Base-by-base conservation (phyloP, 2,113 vertebrate genomes). In the Callorhinus ursinus region DNA sequence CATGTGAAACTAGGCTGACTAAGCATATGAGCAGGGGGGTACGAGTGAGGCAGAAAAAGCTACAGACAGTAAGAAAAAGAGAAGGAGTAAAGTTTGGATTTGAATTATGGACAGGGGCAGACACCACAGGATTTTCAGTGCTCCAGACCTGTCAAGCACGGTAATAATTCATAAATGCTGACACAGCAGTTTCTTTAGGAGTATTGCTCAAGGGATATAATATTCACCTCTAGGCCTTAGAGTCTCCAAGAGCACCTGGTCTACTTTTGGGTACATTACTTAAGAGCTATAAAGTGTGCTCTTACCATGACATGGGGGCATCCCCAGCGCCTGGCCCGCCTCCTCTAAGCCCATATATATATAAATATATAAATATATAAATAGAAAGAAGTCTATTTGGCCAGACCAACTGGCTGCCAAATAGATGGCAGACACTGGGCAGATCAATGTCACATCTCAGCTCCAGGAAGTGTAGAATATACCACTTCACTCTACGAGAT, bases 311-410 rank as follows among this genome's bases (percentile, higher is more conserved):
- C 0, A 91, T 0, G 8, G 14, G 46, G 77, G 65, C 77, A 55
- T 57, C 46, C 39, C 82, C 39, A 14, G 13, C 7, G 6, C 55
- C 55, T 2, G 18, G 7, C 6, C n/a, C 28, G 42, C 22, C 36
- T 93, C 88, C 72, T 84, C 26, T 33, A 94, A 96, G 86, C 21
- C 67, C 96, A 86, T 79, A 86, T 9, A 39, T 39, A 39, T 3
- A 39, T 39, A n/a, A n/a, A n/a, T n/a, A n/a, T n/a, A n/a, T n/a
- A n/a, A n/a, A 36, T 36, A 1, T 97, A 97, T 76, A 92, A 97
- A 97, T 28, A 93, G 63, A 90, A 98, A 57, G 90, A 53, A 84
- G 72, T 59, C 57, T 92, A 72, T 82, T 59, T 10, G 61, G 65
- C 72, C 93, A 96, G 88, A 96, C 49, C 57, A 36, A n/a, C 57